These are phyloP conservation scores for Monochamus saltuarius DNA, from an alignment of 1,140 invertebrate genomes.

Conservation along the genomic window DNA sequence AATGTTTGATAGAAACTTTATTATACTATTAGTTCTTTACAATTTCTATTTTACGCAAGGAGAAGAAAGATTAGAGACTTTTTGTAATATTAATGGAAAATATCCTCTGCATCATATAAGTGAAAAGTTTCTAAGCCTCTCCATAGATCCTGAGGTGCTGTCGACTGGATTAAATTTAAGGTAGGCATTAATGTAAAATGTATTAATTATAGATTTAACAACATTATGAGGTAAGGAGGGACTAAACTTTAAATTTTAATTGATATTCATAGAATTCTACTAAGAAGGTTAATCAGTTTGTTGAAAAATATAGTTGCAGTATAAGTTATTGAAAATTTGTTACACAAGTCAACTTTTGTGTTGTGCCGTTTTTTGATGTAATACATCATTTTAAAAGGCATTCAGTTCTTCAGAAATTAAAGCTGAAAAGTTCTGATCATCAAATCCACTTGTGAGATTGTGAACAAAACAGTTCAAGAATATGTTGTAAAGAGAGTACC, in stretches of 20 bases:
- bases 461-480: no score
- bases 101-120: conserved; percentile 53
- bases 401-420: no score
- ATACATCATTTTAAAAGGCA: no score
- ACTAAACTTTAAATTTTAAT: not conserved
- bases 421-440: no score
- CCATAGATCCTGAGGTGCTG: conserved; percentile 59
- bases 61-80: conserved; percentile 22
- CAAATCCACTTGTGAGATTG: no score
- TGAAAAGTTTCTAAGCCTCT: conserved; percentile 64
- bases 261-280: not conserved
- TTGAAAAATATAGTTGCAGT: not conserved
- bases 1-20: not conserved
- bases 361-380: not conserved
- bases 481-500: no score
- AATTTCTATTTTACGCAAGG: not conserved
- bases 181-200: conserved; percentile 47
- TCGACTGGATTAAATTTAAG: conserved; percentile 49
- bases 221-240: not conserved
- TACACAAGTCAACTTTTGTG: not conserved
- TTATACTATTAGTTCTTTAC: not conserved
- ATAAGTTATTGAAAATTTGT: not conserved
- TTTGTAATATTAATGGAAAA: conserved; percentile 36
- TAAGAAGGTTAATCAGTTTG: not conserved
- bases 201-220: not conserved